Evolutionary conservation across 2,888 invertebrate genomes (phyloP), one percentile per base, ranked within the genome.

Genomic region (Andrena praecox): DNA sequence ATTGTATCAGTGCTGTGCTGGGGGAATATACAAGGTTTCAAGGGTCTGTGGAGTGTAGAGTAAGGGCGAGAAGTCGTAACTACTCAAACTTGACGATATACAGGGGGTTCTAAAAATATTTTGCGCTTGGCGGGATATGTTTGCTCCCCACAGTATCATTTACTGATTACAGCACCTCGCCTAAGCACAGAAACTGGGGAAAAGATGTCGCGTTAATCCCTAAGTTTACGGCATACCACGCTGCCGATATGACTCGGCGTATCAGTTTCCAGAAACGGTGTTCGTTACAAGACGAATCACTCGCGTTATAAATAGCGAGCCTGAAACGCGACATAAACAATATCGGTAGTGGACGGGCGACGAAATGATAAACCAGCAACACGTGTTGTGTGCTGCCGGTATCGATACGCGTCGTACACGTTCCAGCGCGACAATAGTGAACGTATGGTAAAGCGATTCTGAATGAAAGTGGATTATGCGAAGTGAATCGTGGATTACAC

Each of bases 381-480:
- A 8, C 12, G 56, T 74, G 35, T 24, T 24, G 24, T 5, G 33
- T 20, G 29, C 12, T 3, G 29, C 24, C 16, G 16, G 16, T 12
- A 29, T 50, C 24, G 59, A 69, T 29, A 24, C 16, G 5, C 16
- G 16, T 16, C 16, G 16, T 16, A 16, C 42, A 42, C 35, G 1
- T 29, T 2, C 16, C n/a, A 12, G 24, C 59, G 48, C 16, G 2
- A 69, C 70, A 60, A 48, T 52, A 20, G 12, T 20, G 31, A 2
- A 62, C 12, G 12, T 20, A 59, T 20, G 24, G 33, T 48, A n/a
- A 76, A 56, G 56, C 24, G 20, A n/a, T 0, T 16, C 20, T 48
- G 54, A 78, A 78, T 27, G 77, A 68, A 63, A 54, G 78, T 67
- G 56, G 72, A 63, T 33, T 50, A 42, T 16, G 42, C 42, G 42